Evolutionary conservation across 2,888 invertebrate genomes (phyloP).

Genomic region (Anticlea derivata): DNA sequence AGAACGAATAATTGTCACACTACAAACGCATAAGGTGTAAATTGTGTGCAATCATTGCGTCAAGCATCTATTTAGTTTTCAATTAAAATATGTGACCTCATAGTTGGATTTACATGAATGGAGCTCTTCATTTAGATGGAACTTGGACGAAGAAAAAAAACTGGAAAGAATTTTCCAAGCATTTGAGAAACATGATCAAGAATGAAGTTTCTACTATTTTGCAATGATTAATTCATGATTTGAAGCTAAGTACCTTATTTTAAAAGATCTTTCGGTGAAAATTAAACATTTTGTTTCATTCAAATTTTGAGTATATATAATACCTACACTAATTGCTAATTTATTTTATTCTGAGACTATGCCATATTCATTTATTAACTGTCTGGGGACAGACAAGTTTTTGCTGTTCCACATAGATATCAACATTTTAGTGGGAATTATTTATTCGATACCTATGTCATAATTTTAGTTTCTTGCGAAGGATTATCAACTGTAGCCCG

Average conservation of each 20-base stretch:
- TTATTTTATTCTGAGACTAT: no score
- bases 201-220: not conserved
- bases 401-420: slow-evolving; percentile 6
- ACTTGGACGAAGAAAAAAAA: slow-evolving; percentile 2
- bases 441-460: slow-evolving; percentile 6
- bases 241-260: not conserved
- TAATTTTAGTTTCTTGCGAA: not conserved
- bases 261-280: not conserved
- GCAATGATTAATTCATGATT: not conserved
- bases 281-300: no score
- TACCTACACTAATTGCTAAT: no score
- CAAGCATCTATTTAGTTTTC: slow-evolving; percentile 26
- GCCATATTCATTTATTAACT: no score
- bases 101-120: slow-evolving; percentile 24
- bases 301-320: no score
- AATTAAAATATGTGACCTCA: slow-evolving; percentile 33
- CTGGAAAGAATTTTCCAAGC: not conserved
- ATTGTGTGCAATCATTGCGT: slow-evolving; percentile 30
- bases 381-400: no score
- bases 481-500: slow-evolving; percentile 15
- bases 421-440: slow-evolving; percentile 6
- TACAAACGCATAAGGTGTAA: slow-evolving; percentile 29
- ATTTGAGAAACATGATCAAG: slow-evolving; percentile 2
- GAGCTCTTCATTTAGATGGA: slow-evolving; percentile 13
- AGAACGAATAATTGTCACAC: slow-evolving; percentile 24